A percentile compares a stretch with the other conserved stretches of the same genome.
Conservation (phyloP, 30 jellyfish, hydroid and myxozoan genomes). For the Cassiopea andromeda region DNA sequence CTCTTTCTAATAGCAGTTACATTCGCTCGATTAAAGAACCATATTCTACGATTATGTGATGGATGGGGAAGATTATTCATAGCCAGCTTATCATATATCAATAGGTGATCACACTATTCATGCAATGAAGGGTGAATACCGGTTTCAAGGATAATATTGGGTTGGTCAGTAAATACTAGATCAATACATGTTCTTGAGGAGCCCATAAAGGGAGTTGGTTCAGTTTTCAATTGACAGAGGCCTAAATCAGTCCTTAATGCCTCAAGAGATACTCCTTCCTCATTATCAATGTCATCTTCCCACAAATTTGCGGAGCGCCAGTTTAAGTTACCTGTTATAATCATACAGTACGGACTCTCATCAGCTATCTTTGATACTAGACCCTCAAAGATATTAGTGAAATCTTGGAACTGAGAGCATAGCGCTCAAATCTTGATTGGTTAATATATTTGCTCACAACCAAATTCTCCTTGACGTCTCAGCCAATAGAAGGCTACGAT, state of each 20-base stretch:
- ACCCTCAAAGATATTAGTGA: not conserved
- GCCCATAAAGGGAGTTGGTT: slow-evolving; percentile 50
- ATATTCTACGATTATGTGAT: slow-evolving; percentile 10
- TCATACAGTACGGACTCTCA: not conserved
- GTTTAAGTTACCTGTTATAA: slow-evolving; percentile 29
- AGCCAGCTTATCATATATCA: slow-evolving; percentile 19
- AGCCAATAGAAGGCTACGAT: too few species aligned
- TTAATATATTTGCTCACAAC: too few species aligned
- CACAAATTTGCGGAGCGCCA: slow-evolving; percentile 56
- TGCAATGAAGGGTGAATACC: slow-evolving; percentile 9
- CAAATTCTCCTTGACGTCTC: too few species aligned
- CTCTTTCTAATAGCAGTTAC: slow-evolving; percentile 15
- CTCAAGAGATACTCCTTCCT: slow-evolving; percentile 41
- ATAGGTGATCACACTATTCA: slow-evolving; percentile 16
- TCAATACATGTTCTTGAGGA: slow-evolving; percentile 42
- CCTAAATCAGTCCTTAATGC: slow-evolving; percentile 51
- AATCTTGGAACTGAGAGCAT: not conserved
- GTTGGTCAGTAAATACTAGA: slow-evolving; percentile 42
- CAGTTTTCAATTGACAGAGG: slow-evolving; percentile 23
- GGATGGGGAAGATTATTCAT: slow-evolving; percentile 38
- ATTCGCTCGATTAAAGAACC: slow-evolving; percentile 44
- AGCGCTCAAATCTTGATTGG: too few species aligned
- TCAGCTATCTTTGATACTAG: not conserved
- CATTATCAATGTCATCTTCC: slow-evolving; percentile 46
- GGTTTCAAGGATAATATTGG: slow-evolving; percentile 44